Evolutionary conservation across 2,797 vertebrate species (phyloP), one percentile per base, ranked within the genome.

Genomic region (Carapus acus): DNA sequence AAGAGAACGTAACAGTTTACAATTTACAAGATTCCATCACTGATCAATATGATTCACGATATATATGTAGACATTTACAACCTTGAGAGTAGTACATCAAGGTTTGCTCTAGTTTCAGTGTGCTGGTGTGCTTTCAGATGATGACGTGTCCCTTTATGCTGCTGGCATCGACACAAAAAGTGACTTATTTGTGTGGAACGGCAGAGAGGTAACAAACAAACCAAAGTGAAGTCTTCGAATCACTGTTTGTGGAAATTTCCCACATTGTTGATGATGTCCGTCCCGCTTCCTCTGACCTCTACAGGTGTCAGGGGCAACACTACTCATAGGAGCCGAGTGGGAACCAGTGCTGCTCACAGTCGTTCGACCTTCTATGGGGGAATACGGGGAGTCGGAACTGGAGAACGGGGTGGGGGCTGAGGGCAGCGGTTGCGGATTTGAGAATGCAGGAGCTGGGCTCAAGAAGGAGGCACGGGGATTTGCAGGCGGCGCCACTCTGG

Each of bases 171-270:
- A 60, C 41, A 86, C 91, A 39, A 91, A 89, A 74, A 82, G 87
- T 59, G 88, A 94, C 56, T 42, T 98, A 73, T 97, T 97, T 50
- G 87, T 96, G n/a, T 97, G 94, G 96, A 92, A 97, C 40, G 94
- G 94, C 42, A 89, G 83, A 65, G 91, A 97, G 91, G 94, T 96
- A 55, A 88, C 72, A 18, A 52, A 5, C 17, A 22, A 15, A 54
- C 45, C n/a, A 38, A 17, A 38, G 16, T 38, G 34, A 37, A 4
- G 16, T 7, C n/a, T 8, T 16, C 18, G 15, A 8, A 11, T 33
- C 34, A 36, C 34, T 36, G 14, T 36, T 11, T n/a, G 4, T 27
- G 24, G 9, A 9, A 13, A 34, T 20, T 18, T 44, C 17, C 19
- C 11, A 49, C 42, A 23, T 29, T 33, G 12, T 37, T 29, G 9